Evolutionary conservation across 2,797 vertebrate genomes (phyloP).

Genomic region (Pipistrellus pygmaeus): DNA sequence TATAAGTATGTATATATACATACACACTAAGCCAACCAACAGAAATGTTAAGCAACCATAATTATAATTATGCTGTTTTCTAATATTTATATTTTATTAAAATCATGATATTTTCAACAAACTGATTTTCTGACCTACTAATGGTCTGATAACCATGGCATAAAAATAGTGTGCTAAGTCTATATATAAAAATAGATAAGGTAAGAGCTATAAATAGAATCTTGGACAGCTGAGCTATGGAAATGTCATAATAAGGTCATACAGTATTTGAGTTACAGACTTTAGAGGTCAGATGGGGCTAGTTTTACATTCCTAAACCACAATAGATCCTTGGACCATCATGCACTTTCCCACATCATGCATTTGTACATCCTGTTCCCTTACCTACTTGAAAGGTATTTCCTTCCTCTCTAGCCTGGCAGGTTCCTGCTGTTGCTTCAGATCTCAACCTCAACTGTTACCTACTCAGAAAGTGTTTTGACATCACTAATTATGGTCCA

Average conservation of each 20-base stretch:
- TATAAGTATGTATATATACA: background rate
- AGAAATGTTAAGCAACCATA: background rate
- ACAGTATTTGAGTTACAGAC: background rate
- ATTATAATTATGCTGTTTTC: background rate
- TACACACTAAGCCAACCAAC: background rate
- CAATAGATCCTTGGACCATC: background rate
- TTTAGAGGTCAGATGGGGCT: background rate
- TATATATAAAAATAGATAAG: background rate
- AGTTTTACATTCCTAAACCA: background rate
- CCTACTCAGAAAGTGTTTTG: background rate
- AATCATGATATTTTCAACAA: background rate
- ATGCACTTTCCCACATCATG: background rate
- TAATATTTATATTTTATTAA: slow-evolving; percentile 21
- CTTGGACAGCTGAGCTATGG: background rate
- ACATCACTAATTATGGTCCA: background rate
- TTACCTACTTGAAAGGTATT: background rate
- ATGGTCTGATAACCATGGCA: background rate
- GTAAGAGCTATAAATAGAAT: background rate
- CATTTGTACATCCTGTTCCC: too few relatives aligned
- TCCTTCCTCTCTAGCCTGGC: background rate
- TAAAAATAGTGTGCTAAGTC: background rate
- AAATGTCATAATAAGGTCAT: background rate
- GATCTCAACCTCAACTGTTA: background rate
- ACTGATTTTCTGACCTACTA: background rate
- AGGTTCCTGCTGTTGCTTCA: background rate